phyloP scores from a whole-genome alignment of 2,113 vertebrate genomes.

The Poeciliopsis prolifica region DNA sequence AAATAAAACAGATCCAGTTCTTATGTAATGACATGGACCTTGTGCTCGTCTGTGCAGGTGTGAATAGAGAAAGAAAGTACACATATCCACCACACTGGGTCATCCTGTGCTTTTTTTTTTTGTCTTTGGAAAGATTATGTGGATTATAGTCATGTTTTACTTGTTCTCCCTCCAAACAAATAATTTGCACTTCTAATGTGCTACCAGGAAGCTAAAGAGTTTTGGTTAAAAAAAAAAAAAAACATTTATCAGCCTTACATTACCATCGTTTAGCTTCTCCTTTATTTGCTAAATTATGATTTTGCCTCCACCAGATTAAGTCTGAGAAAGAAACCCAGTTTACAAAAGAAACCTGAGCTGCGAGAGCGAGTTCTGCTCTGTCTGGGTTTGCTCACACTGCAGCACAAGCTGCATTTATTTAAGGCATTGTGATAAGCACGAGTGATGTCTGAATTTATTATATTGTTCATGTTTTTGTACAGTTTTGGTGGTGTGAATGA shows the following conservation, averaged over 20 bases:
- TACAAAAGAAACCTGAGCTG: not conserved
- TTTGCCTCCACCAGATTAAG: not conserved
- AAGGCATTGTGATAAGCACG: conserved; percentile 14
- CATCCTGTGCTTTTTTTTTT: not conserved
- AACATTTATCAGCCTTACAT: not conserved
- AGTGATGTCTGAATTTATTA: conserved; percentile 35
- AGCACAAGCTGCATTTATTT: conserved; percentile 19
- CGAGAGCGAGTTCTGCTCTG: not conserved
- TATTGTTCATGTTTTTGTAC: conserved; percentile 51
- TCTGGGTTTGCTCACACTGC: conserved; percentile 18
- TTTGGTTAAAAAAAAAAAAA: not conserved
- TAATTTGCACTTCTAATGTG: not conserved
- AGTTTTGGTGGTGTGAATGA: conserved; percentile 37
- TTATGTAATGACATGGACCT: not conserved
- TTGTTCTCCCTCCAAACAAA: not conserved
- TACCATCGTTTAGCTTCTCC: not conserved
- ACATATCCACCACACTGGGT: not conserved
- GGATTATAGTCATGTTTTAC: not conserved
- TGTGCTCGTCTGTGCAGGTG: not conserved
- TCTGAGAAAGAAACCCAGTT: not conserved
- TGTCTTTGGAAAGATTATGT: not conserved
- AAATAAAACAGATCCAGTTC: not conserved
- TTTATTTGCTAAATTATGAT: conserved; percentile 14
- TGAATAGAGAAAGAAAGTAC: not conserved
- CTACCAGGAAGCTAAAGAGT: not conserved